Conservation (phyloP, 2,888 invertebrate species). For the Leucoma salicis region DNA sequence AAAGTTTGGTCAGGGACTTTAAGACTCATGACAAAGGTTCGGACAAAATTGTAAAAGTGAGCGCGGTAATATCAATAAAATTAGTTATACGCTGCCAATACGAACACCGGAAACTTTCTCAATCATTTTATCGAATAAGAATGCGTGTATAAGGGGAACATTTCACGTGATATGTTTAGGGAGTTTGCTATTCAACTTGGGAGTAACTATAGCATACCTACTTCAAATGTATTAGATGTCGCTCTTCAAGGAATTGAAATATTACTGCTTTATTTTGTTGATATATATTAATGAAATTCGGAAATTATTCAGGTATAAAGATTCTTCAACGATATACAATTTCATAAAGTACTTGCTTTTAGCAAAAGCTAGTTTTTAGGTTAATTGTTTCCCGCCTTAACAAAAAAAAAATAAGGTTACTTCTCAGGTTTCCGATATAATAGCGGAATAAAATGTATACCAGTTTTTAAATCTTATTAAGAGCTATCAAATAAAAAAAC, state of each 20-base stretch:
- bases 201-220: slow-evolving; percentile 15
- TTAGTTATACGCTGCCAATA: slow-evolving; percentile 45
- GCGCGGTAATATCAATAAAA: slow-evolving; percentile 47
- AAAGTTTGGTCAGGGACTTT: slow-evolving; percentile 50
- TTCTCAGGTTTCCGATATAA: too few relatives aligned
- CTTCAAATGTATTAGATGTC: slow-evolving; percentile 22
- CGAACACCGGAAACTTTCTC: slow-evolving; percentile 37
- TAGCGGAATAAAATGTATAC: too few relatives aligned
- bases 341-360: too few relatives aligned
- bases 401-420: too few relatives aligned
- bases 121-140: slow-evolving; percentile 39
- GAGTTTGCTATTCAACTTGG: slow-evolving; percentile 20
- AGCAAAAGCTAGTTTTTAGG: too few relatives aligned
- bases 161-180: slow-evolving; percentile 21
- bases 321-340: too few relatives aligned
- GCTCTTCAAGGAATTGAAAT: slow-evolving; percentile 16
- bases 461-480: too few relatives aligned
- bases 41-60: slow-evolving; percentile 43
- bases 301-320: not conserved
- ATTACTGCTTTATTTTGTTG: slow-evolving; percentile 6
- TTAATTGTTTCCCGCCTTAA: too few relatives aligned
- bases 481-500: too few relatives aligned
- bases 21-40: slow-evolving; percentile 38
- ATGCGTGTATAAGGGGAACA: slow-evolving; percentile 22
- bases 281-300: not conserved